phyloP scores from a whole-genome alignment of 1,140 invertebrate genomes.

The Trichoplusia ni region DNA sequence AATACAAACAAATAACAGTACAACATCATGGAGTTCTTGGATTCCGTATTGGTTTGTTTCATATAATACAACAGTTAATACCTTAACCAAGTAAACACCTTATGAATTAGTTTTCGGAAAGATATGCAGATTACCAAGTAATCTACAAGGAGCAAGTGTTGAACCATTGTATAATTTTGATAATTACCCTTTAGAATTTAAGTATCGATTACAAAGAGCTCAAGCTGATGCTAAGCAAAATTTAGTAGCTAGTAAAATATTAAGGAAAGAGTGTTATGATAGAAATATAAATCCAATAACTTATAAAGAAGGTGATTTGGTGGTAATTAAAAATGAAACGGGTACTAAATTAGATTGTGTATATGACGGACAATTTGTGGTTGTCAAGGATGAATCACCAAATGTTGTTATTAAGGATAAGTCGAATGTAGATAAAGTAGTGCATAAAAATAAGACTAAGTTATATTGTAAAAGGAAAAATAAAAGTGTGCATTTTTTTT shows the following conservation, averaged over 20 bases:
- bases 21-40: neutral
- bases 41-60: neutral
- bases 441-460: conserved; percentile 7
- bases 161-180: conserved; percentile 2
- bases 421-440: neutral
- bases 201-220: neutral
- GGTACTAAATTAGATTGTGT: neutral
- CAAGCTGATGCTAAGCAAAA: conserved; percentile 2
- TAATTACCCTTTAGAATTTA: conserved; percentile 4
- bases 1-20: neutral
- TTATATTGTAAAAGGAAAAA: neutral
- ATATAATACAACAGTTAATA: neutral
- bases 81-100: neutral
- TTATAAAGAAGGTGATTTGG: neutral
- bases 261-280: conserved; percentile 3
- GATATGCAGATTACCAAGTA: neutral
- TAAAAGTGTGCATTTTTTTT: too few species aligned
- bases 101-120: neutral
- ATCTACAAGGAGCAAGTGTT: neutral
- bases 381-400: neutral
- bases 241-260: neutral
- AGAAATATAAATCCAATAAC: neutral
- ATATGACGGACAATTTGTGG: neutral
- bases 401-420: conserved; percentile 2
- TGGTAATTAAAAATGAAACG: neutral